Evolutionary conservation across 2,797 vertebrate species (phyloP).

Genomic region (Ctenosaura bakeri): DNA sequence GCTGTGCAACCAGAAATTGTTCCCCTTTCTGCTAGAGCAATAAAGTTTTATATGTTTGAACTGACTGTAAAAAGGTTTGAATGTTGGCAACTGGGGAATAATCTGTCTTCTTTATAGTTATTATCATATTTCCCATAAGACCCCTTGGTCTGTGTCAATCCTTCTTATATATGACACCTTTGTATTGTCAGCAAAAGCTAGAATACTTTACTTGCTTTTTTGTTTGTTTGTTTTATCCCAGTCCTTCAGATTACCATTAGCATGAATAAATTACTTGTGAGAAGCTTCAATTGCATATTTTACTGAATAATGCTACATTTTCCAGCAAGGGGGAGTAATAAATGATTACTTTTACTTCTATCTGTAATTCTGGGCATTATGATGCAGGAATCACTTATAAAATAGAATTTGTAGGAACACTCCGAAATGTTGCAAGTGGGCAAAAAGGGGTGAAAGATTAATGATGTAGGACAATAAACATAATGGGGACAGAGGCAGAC

Average conservation of each 20-base stretch:
- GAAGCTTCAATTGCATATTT: constrained; percentile 73
- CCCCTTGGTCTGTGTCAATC: constrained; percentile 90
- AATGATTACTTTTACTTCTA: constrained; percentile 53
- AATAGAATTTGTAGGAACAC: constrained; percentile 56
- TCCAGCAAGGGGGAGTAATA: constrained; percentile 20
- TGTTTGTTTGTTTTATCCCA: constrained; percentile 68
- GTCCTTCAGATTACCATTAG: constrained; percentile 81
- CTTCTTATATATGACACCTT: constrained; percentile 90
- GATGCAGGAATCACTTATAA: constrained; percentile 60
- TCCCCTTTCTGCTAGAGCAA: constrained; percentile 94
- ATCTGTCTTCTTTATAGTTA: constrained; percentile 95
- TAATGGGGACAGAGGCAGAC: background rate
- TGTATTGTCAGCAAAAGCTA: constrained; percentile 88
- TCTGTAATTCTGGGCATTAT: constrained; percentile 58
- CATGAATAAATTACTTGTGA: constrained; percentile 84
- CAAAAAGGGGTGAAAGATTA: background rate
- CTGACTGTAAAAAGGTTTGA: constrained; percentile 96
- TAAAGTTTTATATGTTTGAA: constrained; percentile 99
- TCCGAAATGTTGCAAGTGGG: constrained; percentile 21
- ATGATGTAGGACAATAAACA: constrained; percentile 3
- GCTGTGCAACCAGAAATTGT: constrained; percentile 87
- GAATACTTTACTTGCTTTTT: constrained; percentile 80
- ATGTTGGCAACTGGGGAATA: constrained; percentile 95
- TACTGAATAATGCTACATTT: constrained; percentile 78
- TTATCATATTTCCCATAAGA: constrained; percentile 93